phyloP scores from a whole-genome alignment of 2,797 vertebrate species.

The Takifugu rubripes region DNA sequence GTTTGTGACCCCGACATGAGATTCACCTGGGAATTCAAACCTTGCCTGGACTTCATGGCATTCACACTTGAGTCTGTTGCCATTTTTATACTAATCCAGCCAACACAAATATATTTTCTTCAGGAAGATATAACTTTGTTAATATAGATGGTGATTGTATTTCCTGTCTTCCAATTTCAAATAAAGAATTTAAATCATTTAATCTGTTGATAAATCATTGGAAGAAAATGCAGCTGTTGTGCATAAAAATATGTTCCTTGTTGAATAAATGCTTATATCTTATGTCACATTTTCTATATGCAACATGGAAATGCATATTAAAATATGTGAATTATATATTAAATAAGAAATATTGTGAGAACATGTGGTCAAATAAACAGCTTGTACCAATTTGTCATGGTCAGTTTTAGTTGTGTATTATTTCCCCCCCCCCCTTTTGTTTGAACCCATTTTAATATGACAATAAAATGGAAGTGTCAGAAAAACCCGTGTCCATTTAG shows the following conservation, averaged over 20 bases:
- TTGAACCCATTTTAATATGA: neutral
- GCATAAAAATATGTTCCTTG: too few species aligned
- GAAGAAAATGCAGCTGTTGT: too few species aligned
- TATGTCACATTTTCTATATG: too few species aligned
- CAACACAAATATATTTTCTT: neutral
- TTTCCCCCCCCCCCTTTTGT: slow-evolving; percentile 1
- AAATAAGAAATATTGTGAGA: neutral
- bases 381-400: neutral
- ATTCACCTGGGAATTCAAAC: slow-evolving; percentile 31
- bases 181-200: too few species aligned
- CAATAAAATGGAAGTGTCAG: slow-evolving; percentile 28
- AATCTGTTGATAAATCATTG: too few species aligned
- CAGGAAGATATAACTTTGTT: too few species aligned
- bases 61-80: neutral
- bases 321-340: too few species aligned
- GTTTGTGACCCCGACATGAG: slow-evolving; percentile 56
- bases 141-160: too few species aligned
- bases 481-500: slow-evolving; percentile 4
- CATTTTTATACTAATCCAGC: neutral
- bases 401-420: neutral
- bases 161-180: too few species aligned
- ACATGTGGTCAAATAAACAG: neutral
- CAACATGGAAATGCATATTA: too few species aligned
- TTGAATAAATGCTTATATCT: too few species aligned
- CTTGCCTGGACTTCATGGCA: slow-evolving; percentile 2